Evolutionary conservation across 2,797 vertebrate genomes (phyloP), one percentile per base, ranked within the genome.

Genomic region (Liasis olivaceus): DNA sequence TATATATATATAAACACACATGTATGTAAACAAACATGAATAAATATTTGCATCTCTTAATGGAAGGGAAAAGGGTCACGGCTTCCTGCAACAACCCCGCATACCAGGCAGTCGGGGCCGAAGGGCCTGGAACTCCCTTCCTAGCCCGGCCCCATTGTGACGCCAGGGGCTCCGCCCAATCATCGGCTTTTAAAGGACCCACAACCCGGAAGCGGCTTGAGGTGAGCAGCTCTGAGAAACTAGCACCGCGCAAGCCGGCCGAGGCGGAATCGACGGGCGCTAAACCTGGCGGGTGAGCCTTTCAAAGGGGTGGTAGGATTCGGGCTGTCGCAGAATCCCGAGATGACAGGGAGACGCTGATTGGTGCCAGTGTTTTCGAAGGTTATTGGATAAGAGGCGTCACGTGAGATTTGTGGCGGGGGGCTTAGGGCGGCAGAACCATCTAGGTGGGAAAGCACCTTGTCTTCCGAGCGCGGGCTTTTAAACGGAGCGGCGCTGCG

Each of bases 231-330:
- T 85, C 2, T 51, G 88, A 77, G 31, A 69, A 64, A 60, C 91
- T 62, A 14, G 11, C n/a, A 36, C 3, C 62, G 28, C n/a, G 58
- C 28, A 13, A 51, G n/a, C 4, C 51, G 12, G 1, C 24, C 2
- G 24, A 86, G 2, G 11, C 4, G 12, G 5, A 3, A 9, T 51
- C 63, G 17, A 31, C 4, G 1, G 1, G 20, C 20, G 0, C 60
- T 20, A 0, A 88, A 84, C 47, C 69, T 90, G 91, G 91, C 93
- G 69, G 89, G 91, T 88, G 89, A 90, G 89, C 14, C 7, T 9
- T 5, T 2, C 12, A 31, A 17, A 28, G 11, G 2, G 2, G 36
- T 4, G 62, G 20, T 0, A 24, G 3, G 42, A 14, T 13, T 14
- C n/a, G 7, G 56, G 17, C 56, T 20, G 28, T 1, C 87, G 0